Conservation (phyloP, 1,140 invertebrate genomes). For the Homalodisca vitripennis region DNA sequence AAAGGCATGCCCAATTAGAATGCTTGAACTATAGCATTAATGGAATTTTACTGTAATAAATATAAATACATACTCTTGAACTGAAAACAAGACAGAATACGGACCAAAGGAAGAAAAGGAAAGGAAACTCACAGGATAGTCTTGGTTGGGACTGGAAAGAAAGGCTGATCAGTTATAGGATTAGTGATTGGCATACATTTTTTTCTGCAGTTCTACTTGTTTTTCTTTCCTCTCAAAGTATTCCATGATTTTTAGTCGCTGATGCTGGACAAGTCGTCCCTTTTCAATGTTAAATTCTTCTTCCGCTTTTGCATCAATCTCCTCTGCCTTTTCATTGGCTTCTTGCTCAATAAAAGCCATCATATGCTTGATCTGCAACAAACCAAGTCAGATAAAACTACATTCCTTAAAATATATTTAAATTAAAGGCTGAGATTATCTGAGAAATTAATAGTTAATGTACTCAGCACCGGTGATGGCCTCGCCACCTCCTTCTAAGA, state of each 20-base stretch:
- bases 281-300: constrained; percentile 99
- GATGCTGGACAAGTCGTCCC: constrained; percentile 95
- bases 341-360: constrained; percentile 99
- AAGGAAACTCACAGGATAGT: neutral
- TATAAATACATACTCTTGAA: no score
- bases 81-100: no score
- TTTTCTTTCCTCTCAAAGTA: constrained; percentile 99
- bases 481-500: no score
- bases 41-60: no score
- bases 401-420: no score
- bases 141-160: neutral
- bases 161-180: neutral
- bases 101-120: no score
- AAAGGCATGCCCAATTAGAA: no score
- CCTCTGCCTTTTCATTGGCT: constrained; percentile 99
- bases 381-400: neutral
- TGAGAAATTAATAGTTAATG: no score
- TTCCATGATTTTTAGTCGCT: constrained; percentile 98
- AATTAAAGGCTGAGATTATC: no score
- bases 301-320: constrained; percentile 99
- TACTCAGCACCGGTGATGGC: no score
- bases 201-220: constrained; percentile 98
- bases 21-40: no score
- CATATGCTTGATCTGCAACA: constrained; percentile 96
- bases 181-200: constrained; percentile 75